Evolutionary conservation across 2,888 invertebrate species (phyloP).

Genomic region (Latheticus oryzae): DNA sequence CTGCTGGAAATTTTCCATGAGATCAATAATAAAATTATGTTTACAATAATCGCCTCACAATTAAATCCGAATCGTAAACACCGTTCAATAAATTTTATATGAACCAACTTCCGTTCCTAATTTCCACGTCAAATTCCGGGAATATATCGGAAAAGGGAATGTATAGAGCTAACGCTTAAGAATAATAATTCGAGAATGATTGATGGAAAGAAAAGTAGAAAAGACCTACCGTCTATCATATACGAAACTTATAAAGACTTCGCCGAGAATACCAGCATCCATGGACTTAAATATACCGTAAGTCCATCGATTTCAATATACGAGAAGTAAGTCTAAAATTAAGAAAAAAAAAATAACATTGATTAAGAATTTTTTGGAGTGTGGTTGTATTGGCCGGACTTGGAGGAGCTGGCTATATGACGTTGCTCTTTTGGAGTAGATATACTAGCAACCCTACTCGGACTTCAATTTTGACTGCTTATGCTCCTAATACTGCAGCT

Average conservation of each 20-base stretch:
- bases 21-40: no score
- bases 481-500: slow-evolving; percentile 55
- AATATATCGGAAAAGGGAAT: slow-evolving; percentile 33
- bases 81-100: slow-evolving; percentile 37
- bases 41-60: slow-evolving; percentile 30
- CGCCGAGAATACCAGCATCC: slow-evolving; percentile 59
- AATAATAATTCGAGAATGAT: slow-evolving; percentile 37
- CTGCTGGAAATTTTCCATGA: no score
- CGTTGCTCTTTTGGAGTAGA: slow-evolving; percentile 59
- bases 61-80: slow-evolving; percentile 26
- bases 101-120: slow-evolving; percentile 34
- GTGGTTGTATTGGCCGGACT: slow-evolving; percentile 52
- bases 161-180: slow-evolving; percentile 11
- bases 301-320: slow-evolving; percentile 45
- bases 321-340: slow-evolving; percentile 52
- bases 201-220: slow-evolving; percentile 38
- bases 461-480: slow-evolving; percentile 57
- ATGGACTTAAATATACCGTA: slow-evolving; percentile 60
- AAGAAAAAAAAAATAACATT: no score
- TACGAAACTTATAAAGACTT: slow-evolving; percentile 56
- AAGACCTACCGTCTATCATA: slow-evolving; percentile 41
- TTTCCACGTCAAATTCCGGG: slow-evolving; percentile 27
- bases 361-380: slow-evolving; percentile 57
- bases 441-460: slow-evolving; percentile 61
- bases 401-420: slow-evolving; percentile 58